Base-by-base conservation (phyloP, 2,888 invertebrate species). In the Philhelius pedissequus region DNA sequence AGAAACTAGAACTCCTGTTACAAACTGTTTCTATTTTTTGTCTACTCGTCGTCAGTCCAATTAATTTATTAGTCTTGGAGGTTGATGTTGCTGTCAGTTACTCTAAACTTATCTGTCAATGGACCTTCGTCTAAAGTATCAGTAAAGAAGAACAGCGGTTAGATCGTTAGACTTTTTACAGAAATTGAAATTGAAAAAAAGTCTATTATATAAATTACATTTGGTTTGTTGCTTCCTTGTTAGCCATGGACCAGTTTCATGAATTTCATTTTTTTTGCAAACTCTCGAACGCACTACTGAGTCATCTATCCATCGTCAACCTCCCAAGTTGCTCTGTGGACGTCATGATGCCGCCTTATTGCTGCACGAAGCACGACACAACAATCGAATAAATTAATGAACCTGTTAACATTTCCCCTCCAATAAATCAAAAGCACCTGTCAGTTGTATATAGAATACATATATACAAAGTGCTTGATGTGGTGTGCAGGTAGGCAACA, bases 341-440 rank as follows among this genome's bases (percentile, higher is more conserved):
- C 56, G 22, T 52, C 62, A 62, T 38, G 48, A 45, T 30, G 64
- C 64, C 45, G 48, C 64, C 48, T 64, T n/a, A 32, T 4, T 43
- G 32, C 48, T 48, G 62, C 35, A 62, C 54, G 58, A 62, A 48
- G 5, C 35, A 13, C 35, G 4, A 22, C 22, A 20, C 25, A 64
- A 70, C 50, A 81, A 81, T 81, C 74, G 70, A 81, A 81, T 81
- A 71, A 81, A 81, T 76, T 58, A 81, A 70, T 66, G 76, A 81
- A 81, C 80, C 70, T 76, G 70, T 58, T 58, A 58, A 58, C 64
- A 56, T 69, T 48, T 48, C 35, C 48, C 64, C 50, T 27, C 30
- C 76, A 76, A 76, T 76, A 70, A 71, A 76, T 81, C 76, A 81
- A 81, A 76, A 71, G 64, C 81, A 81, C 81, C 70, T 76, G 81